Conservation (phyloP, 2,113 vertebrate genomes). For the Laterallus jamaicensis region DNA sequence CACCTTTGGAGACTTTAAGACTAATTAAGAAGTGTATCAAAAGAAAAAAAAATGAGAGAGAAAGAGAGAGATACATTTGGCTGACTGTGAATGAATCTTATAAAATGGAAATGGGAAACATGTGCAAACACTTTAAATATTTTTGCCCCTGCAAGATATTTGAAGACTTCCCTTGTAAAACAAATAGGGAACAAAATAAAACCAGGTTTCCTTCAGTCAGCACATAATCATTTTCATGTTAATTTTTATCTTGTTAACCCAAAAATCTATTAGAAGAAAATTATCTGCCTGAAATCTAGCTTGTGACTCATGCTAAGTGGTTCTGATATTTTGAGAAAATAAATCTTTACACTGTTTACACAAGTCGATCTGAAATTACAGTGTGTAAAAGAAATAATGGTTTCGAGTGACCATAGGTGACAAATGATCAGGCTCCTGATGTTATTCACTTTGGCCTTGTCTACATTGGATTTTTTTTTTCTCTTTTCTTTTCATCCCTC, state of each 20-base stretch:
- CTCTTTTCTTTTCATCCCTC: slow-evolving; percentile 3
- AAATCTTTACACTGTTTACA: slow-evolving; percentile 70
- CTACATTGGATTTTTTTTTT: neutral
- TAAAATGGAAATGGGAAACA: slow-evolving; percentile 69
- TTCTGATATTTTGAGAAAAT: slow-evolving; percentile 72
- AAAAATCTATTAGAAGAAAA: slow-evolving; percentile 70
- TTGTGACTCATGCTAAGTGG: slow-evolving; percentile 71
- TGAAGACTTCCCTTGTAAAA: slow-evolving; percentile 61
- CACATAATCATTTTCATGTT: slow-evolving; percentile 53
- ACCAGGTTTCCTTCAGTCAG: slow-evolving; percentile 46
- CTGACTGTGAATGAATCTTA: slow-evolving; percentile 62
- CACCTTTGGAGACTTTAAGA: slow-evolving; percentile 42
- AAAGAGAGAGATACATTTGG: slow-evolving; percentile 51
- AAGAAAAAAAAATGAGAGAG: neutral
- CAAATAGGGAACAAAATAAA: slow-evolving; percentile 58
- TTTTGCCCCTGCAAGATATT: slow-evolving; percentile 41
- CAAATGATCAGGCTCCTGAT: slow-evolving; percentile 71
- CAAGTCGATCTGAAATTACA: slow-evolving; percentile 67
- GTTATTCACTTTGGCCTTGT: slow-evolving; percentile 47
- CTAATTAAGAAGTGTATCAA: slow-evolving; percentile 59
- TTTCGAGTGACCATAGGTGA: slow-evolving; percentile 58
- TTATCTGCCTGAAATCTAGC: slow-evolving; percentile 73
- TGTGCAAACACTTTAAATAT: slow-evolving; percentile 40
- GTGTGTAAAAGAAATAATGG: slow-evolving; percentile 66
- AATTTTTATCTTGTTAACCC: slow-evolving; percentile 57